Evolutionary conservation across 2,797 vertebrate species (phyloP).

Genomic region (Sardinella longiceps): DNA sequence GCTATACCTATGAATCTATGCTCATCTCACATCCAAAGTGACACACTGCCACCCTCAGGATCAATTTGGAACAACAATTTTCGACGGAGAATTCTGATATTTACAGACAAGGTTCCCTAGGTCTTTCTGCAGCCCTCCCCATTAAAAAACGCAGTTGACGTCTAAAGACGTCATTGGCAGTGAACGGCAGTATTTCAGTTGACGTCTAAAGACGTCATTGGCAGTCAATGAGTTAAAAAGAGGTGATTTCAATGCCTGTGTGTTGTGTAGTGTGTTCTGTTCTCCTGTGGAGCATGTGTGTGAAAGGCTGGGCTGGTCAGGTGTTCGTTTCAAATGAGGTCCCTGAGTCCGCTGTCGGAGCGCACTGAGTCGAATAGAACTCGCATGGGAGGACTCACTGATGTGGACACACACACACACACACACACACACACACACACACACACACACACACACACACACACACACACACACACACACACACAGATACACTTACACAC

Average conservation of each 20-base stretch:
- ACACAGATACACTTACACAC: neutral
- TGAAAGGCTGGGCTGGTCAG: neutral
- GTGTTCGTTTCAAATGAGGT: neutral
- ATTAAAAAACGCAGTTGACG: too few species aligned
- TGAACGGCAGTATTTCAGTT: too few species aligned
- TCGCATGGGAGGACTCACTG: neutral
- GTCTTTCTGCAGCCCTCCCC: too few species aligned
- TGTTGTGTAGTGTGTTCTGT: neutral
- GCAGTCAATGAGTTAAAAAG: too few species aligned
- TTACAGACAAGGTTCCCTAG: too few species aligned
- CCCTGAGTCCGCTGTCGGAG: neutral
- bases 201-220: too few species aligned
- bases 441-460: neutral
- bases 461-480: neutral
- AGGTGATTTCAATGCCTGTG: neutral
- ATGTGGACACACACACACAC: conserved; percentile 37
- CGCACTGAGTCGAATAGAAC: neutral
- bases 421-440: conserved; percentile 18
- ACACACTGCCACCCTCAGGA: too few species aligned
- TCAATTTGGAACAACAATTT: too few species aligned
- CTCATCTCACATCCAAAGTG: too few species aligned
- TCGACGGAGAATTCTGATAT: too few species aligned
- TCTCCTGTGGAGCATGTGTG: conserved; percentile 21
- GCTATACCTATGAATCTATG: too few species aligned
- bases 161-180: too few species aligned